These are phyloP conservation scores for Cheilosia grossa DNA, from an alignment of 2,888 invertebrate species.

Conservation along the genomic window DNA sequence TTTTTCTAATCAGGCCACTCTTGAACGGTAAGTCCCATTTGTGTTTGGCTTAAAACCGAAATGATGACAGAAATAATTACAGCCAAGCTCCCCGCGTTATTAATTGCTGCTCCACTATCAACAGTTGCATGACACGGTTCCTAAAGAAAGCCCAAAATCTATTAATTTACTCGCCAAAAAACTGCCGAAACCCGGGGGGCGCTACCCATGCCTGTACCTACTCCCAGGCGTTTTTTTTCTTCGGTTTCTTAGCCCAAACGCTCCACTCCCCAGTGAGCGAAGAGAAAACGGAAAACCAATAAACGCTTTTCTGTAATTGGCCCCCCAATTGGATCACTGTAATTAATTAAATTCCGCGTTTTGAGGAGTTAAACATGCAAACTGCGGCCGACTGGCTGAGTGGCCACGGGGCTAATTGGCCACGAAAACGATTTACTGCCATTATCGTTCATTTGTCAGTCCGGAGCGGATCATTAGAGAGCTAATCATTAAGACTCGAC, in stretches of 20 bases:
- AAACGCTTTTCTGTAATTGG: constrained; percentile 54
- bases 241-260: background rate
- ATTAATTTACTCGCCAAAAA: background rate
- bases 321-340: constrained; percentile 64
- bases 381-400: constrained; percentile 19
- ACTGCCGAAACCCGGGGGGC: constrained; percentile 2
- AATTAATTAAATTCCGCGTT: constrained; percentile 69
- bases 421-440: constrained; percentile 67
- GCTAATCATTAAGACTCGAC: constrained; percentile 57
- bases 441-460: constrained; percentile 73
- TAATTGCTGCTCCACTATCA: constrained; percentile 22
- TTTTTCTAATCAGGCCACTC: background rate
- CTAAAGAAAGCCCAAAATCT: background rate
- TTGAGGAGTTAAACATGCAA: constrained; percentile 56
- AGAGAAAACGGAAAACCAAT: constrained; percentile 55
- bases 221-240: background rate
- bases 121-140: constrained; percentile 38
- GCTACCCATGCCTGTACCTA: background rate
- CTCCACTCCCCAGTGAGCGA: constrained; percentile 2
- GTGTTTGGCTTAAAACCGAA: background rate
- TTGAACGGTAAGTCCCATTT: constrained; percentile 18
- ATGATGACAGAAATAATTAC: constrained; percentile 31
- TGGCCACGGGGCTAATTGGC: constrained; percentile 73
- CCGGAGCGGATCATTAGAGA: constrained; percentile 65
- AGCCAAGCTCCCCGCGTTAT: constrained; percentile 10